Base-by-base conservation (phyloP, 2,797 vertebrate genomes). In the Anomalospiza imberbis region DNA sequence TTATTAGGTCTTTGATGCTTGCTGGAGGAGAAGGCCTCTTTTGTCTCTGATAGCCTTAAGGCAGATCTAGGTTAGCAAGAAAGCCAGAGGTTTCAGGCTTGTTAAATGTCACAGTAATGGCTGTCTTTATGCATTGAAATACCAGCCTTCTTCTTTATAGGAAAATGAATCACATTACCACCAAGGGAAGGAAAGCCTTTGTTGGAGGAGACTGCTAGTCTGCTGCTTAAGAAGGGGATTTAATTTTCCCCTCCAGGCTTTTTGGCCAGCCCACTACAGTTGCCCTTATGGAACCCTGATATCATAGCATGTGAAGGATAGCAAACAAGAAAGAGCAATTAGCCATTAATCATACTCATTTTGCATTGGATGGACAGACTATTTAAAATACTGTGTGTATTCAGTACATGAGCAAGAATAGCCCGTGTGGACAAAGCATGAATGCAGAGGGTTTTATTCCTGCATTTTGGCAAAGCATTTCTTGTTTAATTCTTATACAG, bases 81-180 rank as follows among this genome's bases (percentile, higher is more conserved):
- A 96, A 98, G 97, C 98, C 98, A 98, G 96, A 97, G 96, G 97
- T 96, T 97, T 92, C 95, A 97, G 98, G 97, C 98, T 97, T 97
- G 98, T 98, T 98, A 99, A 99, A 99, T 98, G 98, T 98, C 98
- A 98, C 98, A 95, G 97, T 97, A 98, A 98, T 98, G 97, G 98
- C 97, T 97, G 95, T 92, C 96, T 97, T 95, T 97, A 93, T 96
- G 97, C 97, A 97, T 98, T 98, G 98, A 98, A 98, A 98, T 98
- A 98, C 96, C 97, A 97, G 97, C 97, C 98, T 96, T 97, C 98
- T 98, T 97, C 97, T 98, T 95, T 96, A 95, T 97, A 97, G 94
- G 94, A 95, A 97, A 97, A 97, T 97, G 96, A 96, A 96, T 97
- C 95, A 92, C 96, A 95, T 98, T 97, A 96, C 97, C 95, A 96